A percentile compares a stretch with the other conserved stretches of the same genome.
Conservation (phyloP, 2,797 vertebrate species). For the Heliangelus exortis region DNA sequence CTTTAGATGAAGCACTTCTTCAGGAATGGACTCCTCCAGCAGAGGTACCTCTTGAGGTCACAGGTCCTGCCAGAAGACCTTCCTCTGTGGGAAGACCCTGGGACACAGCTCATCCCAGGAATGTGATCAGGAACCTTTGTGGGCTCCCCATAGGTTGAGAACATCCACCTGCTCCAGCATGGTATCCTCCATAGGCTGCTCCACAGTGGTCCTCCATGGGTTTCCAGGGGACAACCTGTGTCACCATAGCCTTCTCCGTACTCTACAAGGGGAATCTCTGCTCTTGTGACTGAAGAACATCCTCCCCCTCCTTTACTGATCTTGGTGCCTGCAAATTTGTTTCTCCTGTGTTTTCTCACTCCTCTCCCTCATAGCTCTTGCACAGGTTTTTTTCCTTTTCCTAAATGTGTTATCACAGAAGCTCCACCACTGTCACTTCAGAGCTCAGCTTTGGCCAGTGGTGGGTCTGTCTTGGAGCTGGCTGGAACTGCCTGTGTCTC, state of each 20-base stretch:
- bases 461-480: too few species aligned
- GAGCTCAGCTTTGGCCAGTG: too few species aligned
- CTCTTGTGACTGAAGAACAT: not conserved
- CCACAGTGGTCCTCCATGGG: not conserved
- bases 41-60: too few species aligned
- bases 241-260: too few species aligned
- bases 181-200: not conserved
- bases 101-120: not conserved
- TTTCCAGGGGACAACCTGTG: not conserved
- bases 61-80: not conserved
- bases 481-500: not conserved
- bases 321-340: not conserved
- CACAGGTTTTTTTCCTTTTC: not conserved
- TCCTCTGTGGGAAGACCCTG: not conserved
- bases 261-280: not conserved
- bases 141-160: too few species aligned
- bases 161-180: not conserved
- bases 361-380: not conserved
- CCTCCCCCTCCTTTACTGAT: not conserved
- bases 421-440: too few species aligned
- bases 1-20: not conserved
- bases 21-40: not conserved
- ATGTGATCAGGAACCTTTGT: not conserved
- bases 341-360: not conserved
- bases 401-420: too few species aligned